Evolutionary conservation across 2,113 vertebrate species (phyloP), one percentile per base, ranked within the genome.

Genomic region (Eulemur rufifrons): DNA sequence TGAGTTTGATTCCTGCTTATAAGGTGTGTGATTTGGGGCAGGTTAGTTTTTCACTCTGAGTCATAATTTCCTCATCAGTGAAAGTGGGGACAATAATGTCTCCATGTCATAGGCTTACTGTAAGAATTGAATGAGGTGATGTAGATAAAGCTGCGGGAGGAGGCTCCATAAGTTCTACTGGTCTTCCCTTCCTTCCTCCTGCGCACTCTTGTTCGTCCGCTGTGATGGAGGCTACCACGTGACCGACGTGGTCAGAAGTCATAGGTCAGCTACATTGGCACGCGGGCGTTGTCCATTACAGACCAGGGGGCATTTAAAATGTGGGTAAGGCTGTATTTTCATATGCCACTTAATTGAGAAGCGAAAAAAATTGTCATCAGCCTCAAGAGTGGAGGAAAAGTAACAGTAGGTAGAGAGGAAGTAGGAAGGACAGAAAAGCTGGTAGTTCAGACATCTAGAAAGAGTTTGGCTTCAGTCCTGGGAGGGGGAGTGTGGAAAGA

Each of bases 401-500:
- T 45, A 20, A n/a, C 54, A 64, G 50, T 17, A 47, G 42, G 10
- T 23, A 61, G 21, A 15, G 32, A 64, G 6, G 15, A 13, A 25
- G 77, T 17, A 73, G 68, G 29, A 32, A 39, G 25, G 39, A 59
- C 2, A 12, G 10, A 80, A 89, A 68, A 92, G 20, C 11, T 39
- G 59, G 21, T 0, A 34, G 39, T 47, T 83, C 11, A 83, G 69
- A 34, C 63, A 61, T 20, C n/a, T 34, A 59, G 25, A 86, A 64
- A 66, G 42, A 69, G 32, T 63, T 56, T 20, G 27, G 50, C 45
- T 50, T 32, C 9, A 2, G 21, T 21, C 5, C 3, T 5, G 2
- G 8, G 1, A 4, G 32, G 32, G 20, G 5, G 3, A 21, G 10
- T 3, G 12, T 21, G 32, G 25, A 12, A 11, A 42, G 21, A 27